Percentiles rank a stretch among this genome's conserved stretches.
These are phyloP conservation scores for Catalaphyllia jardinei DNA, from an alignment of 64 coral and sea anemone species.

Conservation along the genomic window DNA sequence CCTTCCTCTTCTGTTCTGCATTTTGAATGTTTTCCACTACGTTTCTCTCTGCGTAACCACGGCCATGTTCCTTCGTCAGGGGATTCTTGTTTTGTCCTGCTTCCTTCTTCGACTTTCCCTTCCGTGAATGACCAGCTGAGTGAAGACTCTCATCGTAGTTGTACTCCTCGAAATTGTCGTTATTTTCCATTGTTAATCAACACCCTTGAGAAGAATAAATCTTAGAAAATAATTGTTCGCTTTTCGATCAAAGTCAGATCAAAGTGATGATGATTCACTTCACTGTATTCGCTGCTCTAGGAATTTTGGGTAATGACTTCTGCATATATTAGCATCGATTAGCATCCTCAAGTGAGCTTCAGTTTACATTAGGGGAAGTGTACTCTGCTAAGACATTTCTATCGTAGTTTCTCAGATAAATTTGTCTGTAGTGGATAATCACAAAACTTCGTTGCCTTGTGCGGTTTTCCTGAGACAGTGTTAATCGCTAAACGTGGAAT, in stretches of 20 bases:
- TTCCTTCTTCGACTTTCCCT: conserved; percentile 93
- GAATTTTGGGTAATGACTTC: neutral
- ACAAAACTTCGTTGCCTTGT: neutral
- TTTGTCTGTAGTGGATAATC: neutral
- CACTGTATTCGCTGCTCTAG: neutral
- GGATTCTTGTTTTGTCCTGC: conserved; percentile 84
- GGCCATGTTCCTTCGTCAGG: conserved; percentile 24
- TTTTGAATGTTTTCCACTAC: conserved; percentile 88
- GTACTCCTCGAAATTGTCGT: conserved; percentile 88
- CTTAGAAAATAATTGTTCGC: neutral
- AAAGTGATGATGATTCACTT: neutral
- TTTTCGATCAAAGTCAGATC: too few relatives aligned
- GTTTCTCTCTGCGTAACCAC: conserved; percentile 85
- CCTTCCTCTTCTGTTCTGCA: conserved; percentile 94
- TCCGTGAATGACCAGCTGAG: conserved; percentile 68
- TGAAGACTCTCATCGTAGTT: conserved; percentile 93
- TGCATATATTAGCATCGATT: conserved; percentile 32
- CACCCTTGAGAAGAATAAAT: neutral
- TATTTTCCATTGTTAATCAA: conserved; percentile 56
- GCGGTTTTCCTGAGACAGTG: neutral
- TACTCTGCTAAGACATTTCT: too few relatives aligned
- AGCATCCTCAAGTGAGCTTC: conserved; percentile 24
- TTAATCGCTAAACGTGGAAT: neutral
- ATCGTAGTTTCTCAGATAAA: neutral
- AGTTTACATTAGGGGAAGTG: too few relatives aligned